Evolutionary conservation across 2,888 invertebrate species (phyloP), one percentile per base, ranked within the genome.

Genomic region (Volucella inanis): DNA sequence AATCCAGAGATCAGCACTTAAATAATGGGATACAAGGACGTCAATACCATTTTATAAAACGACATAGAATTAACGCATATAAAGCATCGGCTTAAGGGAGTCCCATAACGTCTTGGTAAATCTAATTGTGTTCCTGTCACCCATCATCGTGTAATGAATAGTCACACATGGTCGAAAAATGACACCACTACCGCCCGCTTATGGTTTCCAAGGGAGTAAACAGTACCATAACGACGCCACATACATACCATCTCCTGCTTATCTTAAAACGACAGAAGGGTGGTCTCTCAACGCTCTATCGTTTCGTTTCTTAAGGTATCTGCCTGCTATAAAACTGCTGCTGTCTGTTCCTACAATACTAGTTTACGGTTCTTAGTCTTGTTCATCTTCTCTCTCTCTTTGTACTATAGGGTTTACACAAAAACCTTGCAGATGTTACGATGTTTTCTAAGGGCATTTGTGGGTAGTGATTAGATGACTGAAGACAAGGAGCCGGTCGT

Each of bases 71-170:
- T 82, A 82, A 82, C 70, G 81, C 81, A 71, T 76, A 70, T 76
- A 81, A 76, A 82, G 71, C 76, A 76, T 54, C 65, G 61, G 82
- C 77, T 82, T 82, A 82, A 72, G 77, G 49, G 72, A 59, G 77
- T 82, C 71, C 77, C 71, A 82, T 77, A 82, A 72, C 76, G 82
- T 77, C 71, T 76, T 77, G 65, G 77, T 67, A 55, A 76, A 82
- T 76, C 77, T 77, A 82, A 82, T 82, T 82, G 77, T 82, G 76
- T 71, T 82, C 59, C 71, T 77, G 82, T 82, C 82, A 72, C 77
- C 82, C 82, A 82, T 82, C 82, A 82, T 82, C 82, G 59, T 77
- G 82, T 82, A 77, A 82, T 82, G 82, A 82, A 77, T 82, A 77
- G 77, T 82, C 82, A 71, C 82, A 82, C 59, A 82, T 71, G 76